Conservation (phyloP, 2,888 invertebrate genomes). For the Heliconius sara region DNA sequence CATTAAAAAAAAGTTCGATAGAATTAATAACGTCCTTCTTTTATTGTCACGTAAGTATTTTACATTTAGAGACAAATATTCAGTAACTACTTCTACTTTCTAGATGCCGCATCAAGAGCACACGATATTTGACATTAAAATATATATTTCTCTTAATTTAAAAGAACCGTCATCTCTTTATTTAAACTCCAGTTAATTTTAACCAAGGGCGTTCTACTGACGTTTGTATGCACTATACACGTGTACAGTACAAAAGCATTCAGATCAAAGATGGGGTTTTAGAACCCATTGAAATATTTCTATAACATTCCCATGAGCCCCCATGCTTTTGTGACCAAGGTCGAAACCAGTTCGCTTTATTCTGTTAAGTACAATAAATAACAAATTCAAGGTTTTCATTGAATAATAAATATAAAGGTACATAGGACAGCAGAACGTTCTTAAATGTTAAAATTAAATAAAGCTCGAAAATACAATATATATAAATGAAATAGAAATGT, state of each 20-base stretch:
- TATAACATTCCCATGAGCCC: slow-evolving; percentile 39
- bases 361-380: slow-evolving; percentile 2
- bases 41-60: no score
- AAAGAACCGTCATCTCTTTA: background rate
- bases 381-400: background rate
- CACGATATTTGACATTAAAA: no score
- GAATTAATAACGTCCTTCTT: no score
- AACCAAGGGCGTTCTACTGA: slow-evolving; percentile 16
- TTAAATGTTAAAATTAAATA: no score
- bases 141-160: background rate
- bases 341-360: slow-evolving; percentile 35
- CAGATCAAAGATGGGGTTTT: slow-evolving; percentile 31
- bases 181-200: slow-evolving; percentile 3
- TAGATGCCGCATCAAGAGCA: no score
- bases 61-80: no score
- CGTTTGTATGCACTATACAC: background rate
- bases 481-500: no score
- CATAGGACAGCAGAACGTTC: background rate
- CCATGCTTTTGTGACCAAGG: slow-evolving; percentile 42
- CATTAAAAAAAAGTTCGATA: no score
- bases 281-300: slow-evolving; percentile 39
- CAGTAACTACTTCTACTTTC: no score
- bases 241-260: slow-evolving; percentile 7
- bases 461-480: no score
- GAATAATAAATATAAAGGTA: background rate